These are phyloP conservation scores for Girardinus metallicus DNA, from an alignment of 2,797 vertebrate species.

Conservation along the genomic window DNA sequence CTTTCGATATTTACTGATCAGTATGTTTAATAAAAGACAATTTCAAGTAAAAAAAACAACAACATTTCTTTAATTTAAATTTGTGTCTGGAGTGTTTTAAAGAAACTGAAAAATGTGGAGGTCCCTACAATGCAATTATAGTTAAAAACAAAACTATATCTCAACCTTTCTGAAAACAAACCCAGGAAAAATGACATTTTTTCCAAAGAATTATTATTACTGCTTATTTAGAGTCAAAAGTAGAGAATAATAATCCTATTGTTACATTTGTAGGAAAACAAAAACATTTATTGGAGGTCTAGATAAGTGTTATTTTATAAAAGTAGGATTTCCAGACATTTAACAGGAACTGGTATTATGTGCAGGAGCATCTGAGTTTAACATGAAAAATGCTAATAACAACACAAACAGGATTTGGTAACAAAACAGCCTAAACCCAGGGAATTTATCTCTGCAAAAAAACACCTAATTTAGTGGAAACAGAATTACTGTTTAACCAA, in stretches of 20 bases:
- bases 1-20: constrained; percentile 34
- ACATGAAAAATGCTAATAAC: not conserved
- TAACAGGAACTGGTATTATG: not conserved
- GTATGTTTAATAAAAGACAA: constrained; percentile 57
- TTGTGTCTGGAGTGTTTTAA: constrained; percentile 19
- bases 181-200: rapidly evolving
- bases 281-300: not conserved
- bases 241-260: not conserved
- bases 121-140: not conserved
- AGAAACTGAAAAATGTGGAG: not conserved
- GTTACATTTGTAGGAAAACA: not conserved
- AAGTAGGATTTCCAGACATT: not conserved
- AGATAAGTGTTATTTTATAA: not conserved
- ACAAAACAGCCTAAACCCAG: not conserved
- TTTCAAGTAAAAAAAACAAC: constrained; percentile 8
- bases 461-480: not conserved
- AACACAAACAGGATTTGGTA: not conserved
- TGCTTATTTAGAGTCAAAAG: not conserved
- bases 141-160: not conserved
- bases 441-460: not conserved
- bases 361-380: not conserved
- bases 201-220: not conserved
- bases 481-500: not conserved
- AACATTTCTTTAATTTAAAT: constrained; percentile 4
- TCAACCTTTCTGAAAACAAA: not conserved